Evolutionary conservation across 1,140 invertebrate species (phyloP), one percentile per base, ranked within the genome.

Genomic region (Drosophila teissieri): DNA sequence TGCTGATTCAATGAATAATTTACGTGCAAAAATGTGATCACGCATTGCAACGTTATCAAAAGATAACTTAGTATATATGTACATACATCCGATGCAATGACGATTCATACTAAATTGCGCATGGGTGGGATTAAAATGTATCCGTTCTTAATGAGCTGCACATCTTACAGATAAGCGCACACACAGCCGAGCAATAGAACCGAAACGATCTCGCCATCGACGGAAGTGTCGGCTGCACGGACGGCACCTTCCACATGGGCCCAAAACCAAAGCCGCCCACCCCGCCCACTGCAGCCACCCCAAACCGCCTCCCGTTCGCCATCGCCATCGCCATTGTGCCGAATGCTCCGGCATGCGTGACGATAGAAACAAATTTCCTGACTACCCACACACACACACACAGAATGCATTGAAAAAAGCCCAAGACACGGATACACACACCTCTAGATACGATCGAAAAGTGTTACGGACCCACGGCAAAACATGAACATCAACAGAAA

Each of bases 281-380:
- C 19, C 31, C 53, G 8, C 27, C 51, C 27, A 34, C 51, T n/a
- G 17, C n/a, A 44, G 8, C 45, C 14, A 22, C 27, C 22, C 17
- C 14, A 22, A 27, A 17, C 19, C 45, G 58, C 24, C 24, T 24
- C 24, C 19, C 19, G 1, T 1, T 1, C 19, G 19, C 19, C 19
- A 19, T 19, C 1, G 19, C 19, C 19, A 19, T 60, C 31, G 69
- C 64, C 65, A 84, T 91, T 91, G 90, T 91, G 84, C 90, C 77
- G 58, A 86, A 91, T 91, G 86, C 74, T 74, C 73, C 77, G 82
- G 85, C 90, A 91, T 91, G 90, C 90, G 90, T 91, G 90, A 91
- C 90, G 84, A 73, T 83, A 73, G 75, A 82, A 90, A 80, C 80
- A 90, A 90, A 86, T 86, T 86, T 86, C 84, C 83, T 86, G 83